Percentiles rank a stretch among this genome's conserved stretches.
Conservation (phyloP, 2,888 invertebrate genomes). For the Cantharis rustica region DNA sequence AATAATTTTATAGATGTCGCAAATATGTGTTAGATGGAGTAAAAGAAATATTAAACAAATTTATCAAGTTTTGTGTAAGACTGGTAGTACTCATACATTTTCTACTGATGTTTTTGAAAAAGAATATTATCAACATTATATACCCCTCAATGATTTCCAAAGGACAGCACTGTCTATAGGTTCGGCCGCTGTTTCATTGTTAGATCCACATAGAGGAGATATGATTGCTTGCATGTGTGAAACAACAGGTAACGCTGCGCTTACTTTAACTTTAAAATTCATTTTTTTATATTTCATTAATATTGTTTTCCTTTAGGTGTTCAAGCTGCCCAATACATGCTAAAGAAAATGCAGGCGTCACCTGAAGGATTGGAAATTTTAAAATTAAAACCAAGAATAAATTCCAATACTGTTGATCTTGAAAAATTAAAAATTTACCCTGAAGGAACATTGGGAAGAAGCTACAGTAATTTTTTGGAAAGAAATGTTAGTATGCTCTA, state of each 20-base stretch:
- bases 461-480: conserved; percentile 82
- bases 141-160: conserved; percentile 73
- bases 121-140: conserved; percentile 67
- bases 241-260: conserved; percentile 70
- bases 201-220: conserved; percentile 83
- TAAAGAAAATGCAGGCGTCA: conserved; percentile 74
- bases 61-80: background rate
- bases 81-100: background rate
- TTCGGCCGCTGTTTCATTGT: conserved; percentile 81
- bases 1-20: background rate
- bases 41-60: background rate
- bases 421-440: conserved; percentile 73
- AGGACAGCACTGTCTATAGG: conserved; percentile 79
- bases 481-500: conserved; percentile 64
- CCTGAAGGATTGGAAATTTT: conserved; percentile 79
- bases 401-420: conserved; percentile 79
- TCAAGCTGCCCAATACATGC: conserved; percentile 72
- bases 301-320: conserved; percentile 49
- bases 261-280: background rate
- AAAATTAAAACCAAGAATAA: conserved; percentile 82
- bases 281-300: background rate
- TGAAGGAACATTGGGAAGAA: conserved; percentile 81
- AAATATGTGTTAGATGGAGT: background rate
- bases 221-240: conserved; percentile 96
- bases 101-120: conserved; percentile 58